Evolutionary conservation across 35 echinoderm and acorn worm genomes (phyloP).

Genomic region (Heliocidaris erythrogramma): DNA sequence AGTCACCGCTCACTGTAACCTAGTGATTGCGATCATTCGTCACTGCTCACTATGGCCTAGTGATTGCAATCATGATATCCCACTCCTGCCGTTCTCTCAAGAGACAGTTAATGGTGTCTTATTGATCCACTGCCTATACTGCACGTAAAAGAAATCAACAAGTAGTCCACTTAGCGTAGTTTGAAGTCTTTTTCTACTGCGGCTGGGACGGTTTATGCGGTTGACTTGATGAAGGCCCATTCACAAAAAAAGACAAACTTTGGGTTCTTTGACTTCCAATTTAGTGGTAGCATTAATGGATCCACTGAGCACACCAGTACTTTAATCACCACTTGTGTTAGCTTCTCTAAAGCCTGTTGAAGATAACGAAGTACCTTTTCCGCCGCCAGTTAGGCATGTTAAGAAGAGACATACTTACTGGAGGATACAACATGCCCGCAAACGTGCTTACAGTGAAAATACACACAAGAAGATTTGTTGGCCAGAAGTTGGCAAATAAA

Average conservation of each 20-base stretch:
- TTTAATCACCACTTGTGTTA: not conserved
- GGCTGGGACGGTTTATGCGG: not conserved
- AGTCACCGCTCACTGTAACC: no score
- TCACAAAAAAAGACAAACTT: not conserved
- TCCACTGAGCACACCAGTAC: not conserved
- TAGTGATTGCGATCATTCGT: not conserved
- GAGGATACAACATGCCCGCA: not conserved
- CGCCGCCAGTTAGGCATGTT: not conserved
- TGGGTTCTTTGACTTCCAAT: not conserved
- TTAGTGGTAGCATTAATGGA: not conserved
- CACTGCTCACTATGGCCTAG: not conserved
- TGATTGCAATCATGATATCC: not conserved
- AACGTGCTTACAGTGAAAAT: not conserved
- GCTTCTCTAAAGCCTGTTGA: not conserved
- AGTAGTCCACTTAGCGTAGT: not conserved
- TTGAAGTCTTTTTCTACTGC: not conserved
- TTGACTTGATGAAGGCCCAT: not conserved
- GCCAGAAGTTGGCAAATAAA: not conserved
- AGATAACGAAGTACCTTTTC: constrained; percentile 16
- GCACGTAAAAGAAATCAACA: not conserved
- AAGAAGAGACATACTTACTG: not conserved
- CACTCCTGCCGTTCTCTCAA: not conserved
- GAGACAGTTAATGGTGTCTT: not conserved
- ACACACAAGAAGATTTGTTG: not conserved
- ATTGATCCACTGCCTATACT: not conserved